A percentile compares a stretch with the other conserved stretches of the same genome.
Conservation (phyloP, 2,888 invertebrate species). For the Pharmacophagus antenor region DNA sequence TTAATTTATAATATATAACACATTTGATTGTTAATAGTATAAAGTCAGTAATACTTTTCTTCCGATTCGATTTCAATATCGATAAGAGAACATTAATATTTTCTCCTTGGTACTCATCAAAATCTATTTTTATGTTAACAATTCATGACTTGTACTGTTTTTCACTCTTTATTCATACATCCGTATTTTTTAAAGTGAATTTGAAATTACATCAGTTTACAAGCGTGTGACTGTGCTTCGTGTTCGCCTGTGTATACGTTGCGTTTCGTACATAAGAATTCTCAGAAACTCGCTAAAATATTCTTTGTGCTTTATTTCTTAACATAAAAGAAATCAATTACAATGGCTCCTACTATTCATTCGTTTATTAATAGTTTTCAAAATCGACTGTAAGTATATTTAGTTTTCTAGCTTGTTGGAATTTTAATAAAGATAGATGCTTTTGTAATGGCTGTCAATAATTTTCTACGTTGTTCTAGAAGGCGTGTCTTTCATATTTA, state of each 20-base stretch:
- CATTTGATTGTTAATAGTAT: no score
- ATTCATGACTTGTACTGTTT: background rate
- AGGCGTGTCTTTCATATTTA: conserved; percentile 17
- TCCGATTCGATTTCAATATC: conserved; percentile 1
- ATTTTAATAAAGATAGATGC: background rate
- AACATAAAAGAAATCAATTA: background rate
- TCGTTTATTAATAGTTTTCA: conserved; percentile 86
- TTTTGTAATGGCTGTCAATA: conserved; percentile 23
- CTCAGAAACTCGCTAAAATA: background rate
- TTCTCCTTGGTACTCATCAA: background rate
- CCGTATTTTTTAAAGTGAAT: conserved; percentile 2
- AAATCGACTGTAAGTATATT: conserved; percentile 84
- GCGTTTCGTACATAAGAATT: background rate
- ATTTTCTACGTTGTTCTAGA: conserved; percentile 38
- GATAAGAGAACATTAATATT: background rate
- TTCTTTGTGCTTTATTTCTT: background rate
- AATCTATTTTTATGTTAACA: background rate
- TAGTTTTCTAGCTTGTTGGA: background rate
- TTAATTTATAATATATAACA: no score
- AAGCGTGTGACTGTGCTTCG: background rate
- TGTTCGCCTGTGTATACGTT: background rate
- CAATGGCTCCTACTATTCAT: conserved; percentile 82
- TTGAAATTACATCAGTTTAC: conserved; percentile 26
- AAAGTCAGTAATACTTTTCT: background rate
- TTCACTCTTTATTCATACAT: background rate